Evolutionary conservation across 2,888 invertebrate genomes (phyloP), one percentile per base, ranked within the genome.

Genomic region (Isotomurus palustris): DNA sequence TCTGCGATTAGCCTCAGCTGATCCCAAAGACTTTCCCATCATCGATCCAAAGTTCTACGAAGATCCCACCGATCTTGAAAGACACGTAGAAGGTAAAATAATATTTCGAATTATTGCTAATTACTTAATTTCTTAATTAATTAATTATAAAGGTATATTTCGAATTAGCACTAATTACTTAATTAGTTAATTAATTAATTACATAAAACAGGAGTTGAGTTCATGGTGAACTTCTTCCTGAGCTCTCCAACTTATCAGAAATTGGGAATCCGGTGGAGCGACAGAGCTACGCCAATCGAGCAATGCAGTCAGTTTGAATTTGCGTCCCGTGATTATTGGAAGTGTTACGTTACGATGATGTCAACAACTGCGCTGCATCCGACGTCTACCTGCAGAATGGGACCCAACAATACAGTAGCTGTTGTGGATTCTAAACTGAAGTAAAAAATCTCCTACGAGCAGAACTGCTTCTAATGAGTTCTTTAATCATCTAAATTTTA

Each of bases 321-420:
- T 29, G 32, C 51, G 0, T 25, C 40, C 2, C 27, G 52, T 19
- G 60, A 56, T 21, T 57, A 60, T 43, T 62, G 59, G 60, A 41
- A 27, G 36, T 62, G 62, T 25, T 53, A 44, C 21, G 32, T 56
- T 1, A 12, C 6, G 17, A 14, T 32, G 17, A 17, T 17, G 8
- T 27, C 49, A n/a, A 12, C 17, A n/a, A 27, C 51, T 1, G 29
- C 14, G 24, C 17, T 47, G 1, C 62, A 62, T 57, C 57, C 59
- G 4, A 60, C 59, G 1, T 53, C 53, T 12, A 60, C 62, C 12
- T 57, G 62, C 32, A 19, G 62, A 6, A 62, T 62, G 62, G 62
- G 54, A 17, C 59, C 57, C 2, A 49, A 62, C 49, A 17, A 12
- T 14, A 19, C 41, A 4, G 45, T 45, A 2, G 56, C 50, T 25